Base-by-base conservation (phyloP, 1,140 invertebrate species). In the Magallana angulata region DNA sequence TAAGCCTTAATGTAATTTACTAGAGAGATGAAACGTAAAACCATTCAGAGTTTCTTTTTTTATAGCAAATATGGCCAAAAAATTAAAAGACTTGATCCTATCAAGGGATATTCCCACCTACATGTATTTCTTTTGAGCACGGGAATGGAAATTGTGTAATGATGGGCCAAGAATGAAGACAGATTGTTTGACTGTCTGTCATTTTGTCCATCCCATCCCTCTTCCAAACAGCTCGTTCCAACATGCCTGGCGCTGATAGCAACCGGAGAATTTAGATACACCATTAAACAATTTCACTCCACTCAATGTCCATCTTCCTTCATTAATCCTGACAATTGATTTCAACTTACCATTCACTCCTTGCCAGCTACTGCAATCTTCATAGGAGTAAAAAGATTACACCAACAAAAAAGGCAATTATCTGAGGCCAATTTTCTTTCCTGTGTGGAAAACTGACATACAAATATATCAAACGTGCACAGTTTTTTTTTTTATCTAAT, bases 261-360 rank as follows among this genome's bases (percentile, higher is more conserved):
- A 76, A 30, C 24, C 68, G 14, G 24, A 76, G 36, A 76, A 76
- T 76, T 76, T 76, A 76, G 68, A 30, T 76, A 76, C 68, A 76
- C 24, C 68, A 76, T 76, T 76, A 76, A 76, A 76, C 68, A 76
- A 76, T 76, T 76, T 76, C 68, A 76, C 24, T 12, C 68, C 68
- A 76, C 68, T 76, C 68, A 76, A 30, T 76, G 68, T 76, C 68
- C 12, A 76, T 76, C 68, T 76, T 76, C 68, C 36, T 76, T 76
- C 68, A 76, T 76, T 76, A 76, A 76, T 76, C 68, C 68, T 76
- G 68, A 76, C 68, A 76, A 76, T 76, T 76, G 68, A 76, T 76
- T 76, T 76, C 36, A 76, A 76, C 7, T 24, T 76, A 76, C 68
- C 18, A 18, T 30, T 76, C 68, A 18, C 6, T 11, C 24, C 24